Evolutionary conservation across 2,888 invertebrate genomes (phyloP).

Genomic region (Scaptomyza cyrtandrae): DNA sequence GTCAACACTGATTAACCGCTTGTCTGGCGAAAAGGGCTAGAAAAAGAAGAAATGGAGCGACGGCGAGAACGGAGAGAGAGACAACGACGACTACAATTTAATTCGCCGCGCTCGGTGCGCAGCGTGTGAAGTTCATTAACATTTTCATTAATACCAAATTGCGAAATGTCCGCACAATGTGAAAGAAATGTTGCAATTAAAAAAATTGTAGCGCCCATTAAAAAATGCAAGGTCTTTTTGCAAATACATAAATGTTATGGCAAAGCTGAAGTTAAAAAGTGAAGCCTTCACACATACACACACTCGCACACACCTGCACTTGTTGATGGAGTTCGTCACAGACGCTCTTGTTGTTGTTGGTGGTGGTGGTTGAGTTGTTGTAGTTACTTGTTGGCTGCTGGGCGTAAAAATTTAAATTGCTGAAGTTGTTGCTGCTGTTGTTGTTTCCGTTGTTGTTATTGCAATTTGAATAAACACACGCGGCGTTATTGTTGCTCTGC

Average conservation of each 20-base stretch:
- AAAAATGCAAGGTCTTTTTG: constrained; percentile 16
- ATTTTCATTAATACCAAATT: constrained; percentile 78
- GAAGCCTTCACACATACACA: constrained; percentile 1
- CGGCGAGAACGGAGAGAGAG: constrained; percentile 12
- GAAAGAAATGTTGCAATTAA: constrained; percentile 66
- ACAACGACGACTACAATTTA: constrained; percentile 22
- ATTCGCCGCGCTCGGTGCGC: constrained; percentile 61
- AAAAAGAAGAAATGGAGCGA: constrained; percentile 36
- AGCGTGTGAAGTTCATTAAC: constrained; percentile 83
- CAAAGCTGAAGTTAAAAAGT: constrained; percentile 33
- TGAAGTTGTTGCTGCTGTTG: constrained; percentile 41
- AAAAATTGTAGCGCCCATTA: constrained; percentile 46
- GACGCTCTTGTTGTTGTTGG: constrained; percentile 31
- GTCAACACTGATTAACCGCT: constrained; percentile 15
- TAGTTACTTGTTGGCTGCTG: constrained; percentile 49
- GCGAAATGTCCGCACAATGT: constrained; percentile 67
- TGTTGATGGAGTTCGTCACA: constrained; percentile 75
- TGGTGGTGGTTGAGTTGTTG: constrained; percentile 25
- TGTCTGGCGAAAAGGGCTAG: constrained; percentile 51
- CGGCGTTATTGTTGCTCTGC: constrained; percentile 51
- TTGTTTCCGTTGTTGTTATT: constrained; percentile 59
- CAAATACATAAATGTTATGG: background rate
- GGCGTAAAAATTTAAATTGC: constrained; percentile 74
- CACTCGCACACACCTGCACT: constrained; percentile 77
- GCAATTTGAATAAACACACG: constrained; percentile 75